These are phyloP conservation scores for Trematomus bernacchii DNA, from an alignment of 2,797 vertebrate genomes.

Conservation along the genomic window DNA sequence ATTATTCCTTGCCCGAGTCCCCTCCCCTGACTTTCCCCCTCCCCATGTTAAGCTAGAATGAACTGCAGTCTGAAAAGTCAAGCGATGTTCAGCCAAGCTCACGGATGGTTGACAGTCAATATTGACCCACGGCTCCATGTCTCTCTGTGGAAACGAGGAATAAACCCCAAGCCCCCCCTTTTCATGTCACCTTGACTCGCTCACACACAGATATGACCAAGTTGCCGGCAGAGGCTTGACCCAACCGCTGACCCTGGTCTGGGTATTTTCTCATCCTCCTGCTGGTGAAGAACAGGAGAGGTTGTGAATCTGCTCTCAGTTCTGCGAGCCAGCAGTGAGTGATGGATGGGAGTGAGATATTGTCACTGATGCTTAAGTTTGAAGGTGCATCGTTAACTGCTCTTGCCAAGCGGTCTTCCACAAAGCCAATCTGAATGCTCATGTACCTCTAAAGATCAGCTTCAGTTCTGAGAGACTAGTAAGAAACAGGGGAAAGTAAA, in stretches of 20 bases:
- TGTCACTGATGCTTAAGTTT: constrained; percentile 73
- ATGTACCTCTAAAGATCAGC: constrained; percentile 38
- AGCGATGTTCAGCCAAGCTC: constrained; percentile 76
- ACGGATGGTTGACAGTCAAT: constrained; percentile 81
- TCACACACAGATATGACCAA: constrained; percentile 58
- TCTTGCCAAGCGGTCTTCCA: constrained; percentile 59
- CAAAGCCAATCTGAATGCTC: constrained; percentile 52
- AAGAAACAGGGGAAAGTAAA: constrained; percentile 56
- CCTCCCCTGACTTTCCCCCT: constrained; percentile 18
- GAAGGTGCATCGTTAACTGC: constrained; percentile 68
- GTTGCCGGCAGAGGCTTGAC: constrained; percentile 64
- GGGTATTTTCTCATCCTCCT: constrained; percentile 80
- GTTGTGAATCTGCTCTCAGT: constrained; percentile 61
- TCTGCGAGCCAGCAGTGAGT: constrained; percentile 49
- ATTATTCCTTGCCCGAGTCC: constrained; percentile 49
- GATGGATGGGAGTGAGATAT: constrained; percentile 76
- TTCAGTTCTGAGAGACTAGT: constrained; percentile 60
- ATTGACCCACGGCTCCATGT: constrained; percentile 79
- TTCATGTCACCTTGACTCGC: constrained; percentile 65
- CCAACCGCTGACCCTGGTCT: constrained; percentile 69
- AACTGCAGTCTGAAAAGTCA: constrained; percentile 70
- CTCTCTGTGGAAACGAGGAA: constrained; percentile 69
- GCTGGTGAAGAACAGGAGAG: constrained; percentile 68
- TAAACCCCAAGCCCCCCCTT: constrained; percentile 39
- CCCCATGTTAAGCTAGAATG: constrained; percentile 49